Evolutionary conservation across 2,113 vertebrate genomes (phyloP).

Genomic region (Dicrurus megarhynchus): DNA sequence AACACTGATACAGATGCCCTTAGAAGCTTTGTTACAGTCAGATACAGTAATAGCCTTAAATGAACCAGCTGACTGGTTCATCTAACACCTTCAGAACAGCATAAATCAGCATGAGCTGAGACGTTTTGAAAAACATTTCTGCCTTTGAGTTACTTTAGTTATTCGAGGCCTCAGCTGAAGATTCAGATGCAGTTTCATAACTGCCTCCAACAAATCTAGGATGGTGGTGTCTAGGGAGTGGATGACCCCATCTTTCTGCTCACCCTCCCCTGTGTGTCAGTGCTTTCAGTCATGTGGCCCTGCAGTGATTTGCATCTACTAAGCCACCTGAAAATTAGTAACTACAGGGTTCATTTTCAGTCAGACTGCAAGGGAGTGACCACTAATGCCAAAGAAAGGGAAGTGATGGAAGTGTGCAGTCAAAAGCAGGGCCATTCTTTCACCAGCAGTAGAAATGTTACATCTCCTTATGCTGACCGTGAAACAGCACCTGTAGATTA

Average conservation of each 20-base stretch:
- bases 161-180: not conserved
- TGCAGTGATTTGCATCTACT: fast-evolving
- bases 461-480: not conserved
- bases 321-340: not conserved
- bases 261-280: not conserved
- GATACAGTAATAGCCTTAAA: not conserved
- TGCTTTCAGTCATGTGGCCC: not conserved
- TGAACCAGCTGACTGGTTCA: not conserved
- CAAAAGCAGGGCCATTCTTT: not conserved
- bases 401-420: not conserved
- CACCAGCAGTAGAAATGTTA: not conserved
- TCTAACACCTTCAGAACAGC: not conserved
- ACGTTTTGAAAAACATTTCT: not conserved
- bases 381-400: not conserved
- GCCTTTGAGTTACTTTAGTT: not conserved
- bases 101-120: not conserved
- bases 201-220: not conserved
- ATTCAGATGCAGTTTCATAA: not conserved
- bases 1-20: not conserved
- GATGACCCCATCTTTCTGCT: not conserved
- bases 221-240: not conserved
- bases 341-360: not conserved
- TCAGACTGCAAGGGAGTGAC: fast-evolving
- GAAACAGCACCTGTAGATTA: not conserved
- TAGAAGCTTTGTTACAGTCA: not conserved